Evolutionary conservation across 2,888 invertebrate genomes (phyloP).

Genomic region (Dimorphilus gyrociliatus): DNA sequence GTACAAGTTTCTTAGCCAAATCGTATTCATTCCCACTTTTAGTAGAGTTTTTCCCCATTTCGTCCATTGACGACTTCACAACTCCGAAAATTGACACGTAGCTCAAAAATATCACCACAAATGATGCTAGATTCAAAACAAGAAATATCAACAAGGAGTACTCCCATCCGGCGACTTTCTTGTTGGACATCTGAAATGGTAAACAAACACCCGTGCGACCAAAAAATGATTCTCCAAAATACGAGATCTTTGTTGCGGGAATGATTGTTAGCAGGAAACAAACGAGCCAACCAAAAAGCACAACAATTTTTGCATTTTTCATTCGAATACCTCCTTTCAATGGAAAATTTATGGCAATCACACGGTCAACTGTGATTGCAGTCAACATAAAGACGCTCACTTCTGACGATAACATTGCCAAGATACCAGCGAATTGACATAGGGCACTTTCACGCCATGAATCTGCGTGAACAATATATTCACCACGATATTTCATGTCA

Average conservation of each 20-base stretch:
- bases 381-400: constrained; percentile 38
- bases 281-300: constrained; percentile 19
- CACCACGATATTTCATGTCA: constrained; percentile 41
- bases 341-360: constrained; percentile 35
- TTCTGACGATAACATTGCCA: constrained; percentile 13
- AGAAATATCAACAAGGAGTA: constrained; percentile 43
- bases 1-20: constrained; percentile 41
- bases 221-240: constrained; percentile 27
- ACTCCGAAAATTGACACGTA: constrained; percentile 9
- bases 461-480: constrained; percentile 44
- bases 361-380: constrained; percentile 36
- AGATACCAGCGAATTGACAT: constrained; percentile 45
- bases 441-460: constrained; percentile 44
- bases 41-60: constrained; percentile 6
- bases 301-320: constrained; percentile 19
- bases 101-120: constrained; percentile 31
- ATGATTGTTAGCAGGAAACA: constrained; percentile 20
- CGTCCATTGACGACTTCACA: constrained; percentile 6
- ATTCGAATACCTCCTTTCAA: constrained; percentile 20
- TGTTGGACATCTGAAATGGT: constrained; percentile 42
- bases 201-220: constrained; percentile 38
- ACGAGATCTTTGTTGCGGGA: constrained; percentile 23
- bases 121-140: constrained; percentile 40
- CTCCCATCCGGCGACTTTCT: constrained; percentile 42
- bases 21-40: constrained; percentile 14